Evolutionary conservation across 2,113 vertebrate species (phyloP), one percentile per base, ranked within the genome.

Genomic region (Sitta europaea): DNA sequence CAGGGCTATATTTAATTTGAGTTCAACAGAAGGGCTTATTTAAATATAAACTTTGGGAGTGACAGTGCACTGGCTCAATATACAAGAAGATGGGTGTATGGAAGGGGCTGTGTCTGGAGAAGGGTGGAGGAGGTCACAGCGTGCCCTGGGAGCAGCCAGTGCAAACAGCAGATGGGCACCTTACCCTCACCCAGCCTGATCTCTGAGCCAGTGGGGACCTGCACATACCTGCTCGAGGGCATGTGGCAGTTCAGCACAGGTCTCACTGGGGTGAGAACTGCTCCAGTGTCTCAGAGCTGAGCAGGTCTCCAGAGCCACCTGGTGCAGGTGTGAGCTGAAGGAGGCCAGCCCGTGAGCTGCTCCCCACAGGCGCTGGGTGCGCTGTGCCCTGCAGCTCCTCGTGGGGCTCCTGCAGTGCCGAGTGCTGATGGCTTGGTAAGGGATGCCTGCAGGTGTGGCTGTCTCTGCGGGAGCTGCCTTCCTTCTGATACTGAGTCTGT

Each of bases 11-110:
- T 96, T 92, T 95, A 90, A 94, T 92, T 47, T 1, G 75, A 85
- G 94, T 97, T 96, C 94, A 96, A 15, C 94, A 94, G 87, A 94
- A 96, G 96, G 92, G 58, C 91, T 94, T 90, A 88, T 96, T 96
- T 94, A 96, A 97, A 96, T 94, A 96, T 81, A 90, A 94, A 79
- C 73, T 54, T 72, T n/a, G 86, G 73, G 87, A 94, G 72, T 89
- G 91, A 81, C 92, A 74, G 93, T 1, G 0, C 84, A 16, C 61
- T 89, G 91, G 91, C 85, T 93, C 92, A 58, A 14, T 57, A 6
- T 29, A 61, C 75, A 16, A 8, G 38, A 16, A 71, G 75, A 79
- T 74, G 59, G 86, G 53, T 38, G 79, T 28, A 14, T 86, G 91
- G 88, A 55, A 91, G 68, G 0, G 61, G 82, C 73, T 89, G 50